Conservation (phyloP, 2,113 vertebrate genomes). For the Tonatia bakeri region DNA sequence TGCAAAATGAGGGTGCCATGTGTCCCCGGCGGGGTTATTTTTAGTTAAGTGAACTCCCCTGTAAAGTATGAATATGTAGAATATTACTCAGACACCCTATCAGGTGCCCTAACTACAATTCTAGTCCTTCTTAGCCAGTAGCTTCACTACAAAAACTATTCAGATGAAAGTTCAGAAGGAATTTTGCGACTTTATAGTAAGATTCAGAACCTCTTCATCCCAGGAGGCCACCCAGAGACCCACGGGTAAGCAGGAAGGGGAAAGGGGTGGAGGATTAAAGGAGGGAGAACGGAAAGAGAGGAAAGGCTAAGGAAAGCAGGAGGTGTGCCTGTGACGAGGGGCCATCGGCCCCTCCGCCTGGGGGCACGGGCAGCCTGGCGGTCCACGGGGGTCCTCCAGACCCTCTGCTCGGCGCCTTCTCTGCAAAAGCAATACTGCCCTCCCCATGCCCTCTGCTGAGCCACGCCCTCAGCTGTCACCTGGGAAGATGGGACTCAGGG, state of each 20-base stretch:
- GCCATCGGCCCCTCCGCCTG: neutral
- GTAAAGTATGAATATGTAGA: neutral
- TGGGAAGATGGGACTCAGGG: neutral
- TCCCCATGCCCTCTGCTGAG: neutral
- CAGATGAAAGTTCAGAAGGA: neutral
- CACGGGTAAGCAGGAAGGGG: neutral
- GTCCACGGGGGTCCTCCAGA: too few species aligned
- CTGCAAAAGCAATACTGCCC: neutral
- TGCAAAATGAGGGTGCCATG: neutral
- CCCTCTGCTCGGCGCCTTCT: neutral
- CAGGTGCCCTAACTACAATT: neutral
- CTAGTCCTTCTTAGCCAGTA: neutral
- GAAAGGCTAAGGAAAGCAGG: neutral
- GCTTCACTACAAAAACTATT: neutral
- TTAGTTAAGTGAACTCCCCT: neutral
- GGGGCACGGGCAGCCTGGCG: neutral
- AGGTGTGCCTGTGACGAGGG: neutral
- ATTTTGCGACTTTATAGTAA: neutral
- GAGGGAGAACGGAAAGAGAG: neutral
- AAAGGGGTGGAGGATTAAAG: neutral
- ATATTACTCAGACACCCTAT: neutral
- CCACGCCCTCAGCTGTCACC: neutral
- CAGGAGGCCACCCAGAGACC: neutral
- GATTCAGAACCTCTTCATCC: neutral
- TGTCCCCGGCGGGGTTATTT: neutral